A percentile compares a stretch with the other conserved stretches of the same genome.
phyloP scores from a whole-genome alignment of 2,888 invertebrate genomes.

The Nudaria mundana region DNA sequence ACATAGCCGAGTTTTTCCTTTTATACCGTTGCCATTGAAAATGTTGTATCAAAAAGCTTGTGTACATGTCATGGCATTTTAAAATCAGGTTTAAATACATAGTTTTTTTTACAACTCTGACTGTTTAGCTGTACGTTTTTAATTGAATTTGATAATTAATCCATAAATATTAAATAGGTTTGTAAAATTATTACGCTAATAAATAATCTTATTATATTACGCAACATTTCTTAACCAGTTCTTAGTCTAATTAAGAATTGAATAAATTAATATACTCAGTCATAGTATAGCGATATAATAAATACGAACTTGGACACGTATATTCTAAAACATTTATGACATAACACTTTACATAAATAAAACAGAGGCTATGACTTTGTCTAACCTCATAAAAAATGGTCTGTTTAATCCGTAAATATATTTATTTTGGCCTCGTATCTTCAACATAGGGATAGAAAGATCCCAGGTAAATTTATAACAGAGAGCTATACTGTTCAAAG shows the following conservation, averaged over 20 bases:
- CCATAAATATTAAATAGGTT: background rate
- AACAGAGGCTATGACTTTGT: slow-evolving; percentile 13
- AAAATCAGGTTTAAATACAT: no score
- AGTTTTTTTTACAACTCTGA: no score
- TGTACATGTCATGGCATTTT: no score
- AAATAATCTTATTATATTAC: background rate
- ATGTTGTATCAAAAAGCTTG: no score
- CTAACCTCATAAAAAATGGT: slow-evolving; percentile 27
- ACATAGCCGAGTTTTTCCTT: no score
- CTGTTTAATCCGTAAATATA: slow-evolving; percentile 23
- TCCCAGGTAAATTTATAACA: no score
- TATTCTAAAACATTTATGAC: slow-evolving; percentile 9
- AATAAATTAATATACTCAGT: background rate
- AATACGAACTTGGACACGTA: background rate
- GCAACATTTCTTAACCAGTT: background rate
- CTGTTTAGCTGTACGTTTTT: no score
- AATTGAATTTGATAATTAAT: background rate
- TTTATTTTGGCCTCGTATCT: slow-evolving; percentile 21
- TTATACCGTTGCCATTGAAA: no score
- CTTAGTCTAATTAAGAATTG: background rate
- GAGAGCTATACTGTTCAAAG: no score
- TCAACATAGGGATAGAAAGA: slow-evolving; percentile 1
- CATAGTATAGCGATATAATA: background rate
- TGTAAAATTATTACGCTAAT: background rate
- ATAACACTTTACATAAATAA: slow-evolving; percentile 22